These are phyloP conservation scores for Neoaliturus tenellus DNA, from an alignment of 2,888 invertebrate species.

Conservation along the genomic window DNA sequence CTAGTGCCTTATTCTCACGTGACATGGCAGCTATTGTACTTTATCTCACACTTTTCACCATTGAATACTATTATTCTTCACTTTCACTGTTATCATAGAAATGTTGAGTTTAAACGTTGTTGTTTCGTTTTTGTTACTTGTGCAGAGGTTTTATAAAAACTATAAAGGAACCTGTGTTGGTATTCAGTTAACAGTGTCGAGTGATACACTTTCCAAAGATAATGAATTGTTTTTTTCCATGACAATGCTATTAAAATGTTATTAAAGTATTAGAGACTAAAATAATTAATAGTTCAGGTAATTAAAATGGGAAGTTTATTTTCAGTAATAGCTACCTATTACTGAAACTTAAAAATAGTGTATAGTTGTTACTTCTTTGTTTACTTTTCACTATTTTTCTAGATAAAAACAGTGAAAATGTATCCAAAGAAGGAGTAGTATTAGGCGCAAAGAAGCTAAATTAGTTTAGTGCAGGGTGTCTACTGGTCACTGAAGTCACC, in stretches of 20 bases:
- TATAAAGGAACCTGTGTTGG: not conserved
- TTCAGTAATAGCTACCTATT: no score
- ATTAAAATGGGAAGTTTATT: no score
- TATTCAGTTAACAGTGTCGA: not conserved
- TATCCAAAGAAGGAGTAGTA: not conserved
- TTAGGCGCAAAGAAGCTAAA: no score
- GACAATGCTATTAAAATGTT: no score
- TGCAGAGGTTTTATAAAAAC: not conserved
- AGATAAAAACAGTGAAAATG: slow-evolving; percentile 4
- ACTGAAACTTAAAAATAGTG: no score
- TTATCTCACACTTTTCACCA: not conserved
- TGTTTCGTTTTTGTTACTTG: not conserved
- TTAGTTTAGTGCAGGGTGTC: no score
- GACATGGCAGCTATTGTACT: not conserved
- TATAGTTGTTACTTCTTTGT: not conserved
- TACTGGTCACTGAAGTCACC: no score
- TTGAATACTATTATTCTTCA: not conserved
- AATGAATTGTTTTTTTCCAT: no score
- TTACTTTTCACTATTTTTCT: slow-evolving; percentile 22
- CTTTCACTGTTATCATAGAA: not conserved
- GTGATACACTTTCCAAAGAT: no score
- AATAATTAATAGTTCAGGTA: no score
- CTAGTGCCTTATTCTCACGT: slow-evolving; percentile 6
- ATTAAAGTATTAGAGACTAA: no score
- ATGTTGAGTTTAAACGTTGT: not conserved